Evolutionary conservation across 1,140 invertebrate species (phyloP).

Genomic region (Meloidogyne floridensis): DNA sequence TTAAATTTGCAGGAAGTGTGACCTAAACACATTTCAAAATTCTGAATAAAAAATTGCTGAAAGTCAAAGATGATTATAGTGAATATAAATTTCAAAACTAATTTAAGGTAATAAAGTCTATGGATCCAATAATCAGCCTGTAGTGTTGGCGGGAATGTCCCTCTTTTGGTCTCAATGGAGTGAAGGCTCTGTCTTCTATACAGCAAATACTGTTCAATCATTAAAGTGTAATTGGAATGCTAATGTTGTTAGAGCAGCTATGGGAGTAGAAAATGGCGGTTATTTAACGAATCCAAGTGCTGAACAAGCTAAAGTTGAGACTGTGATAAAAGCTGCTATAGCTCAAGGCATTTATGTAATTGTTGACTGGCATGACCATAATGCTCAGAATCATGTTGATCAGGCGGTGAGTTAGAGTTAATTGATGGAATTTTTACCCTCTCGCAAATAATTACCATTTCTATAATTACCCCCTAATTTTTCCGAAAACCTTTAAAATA

Average conservation of each 20-base stretch:
- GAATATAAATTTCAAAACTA: no score
- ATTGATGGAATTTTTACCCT: no score
- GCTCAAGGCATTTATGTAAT: conserved; percentile 33
- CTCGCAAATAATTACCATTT: no score
- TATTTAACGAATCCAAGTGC: conserved; percentile 22
- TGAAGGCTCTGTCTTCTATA: conserved; percentile 14
- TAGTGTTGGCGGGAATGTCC: conserved; percentile 16
- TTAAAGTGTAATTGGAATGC: conserved; percentile 27
- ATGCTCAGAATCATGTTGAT: conserved; percentile 16
- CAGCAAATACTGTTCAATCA: conserved; percentile 6
- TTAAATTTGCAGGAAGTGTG: no score
- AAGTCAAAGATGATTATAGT: no score
- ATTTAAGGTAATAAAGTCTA: background rate
- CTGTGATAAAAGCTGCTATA: conserved; percentile 23
- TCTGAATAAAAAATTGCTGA: no score
- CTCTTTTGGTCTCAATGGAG: conserved; percentile 36
- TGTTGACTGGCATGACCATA: conserved; percentile 33
- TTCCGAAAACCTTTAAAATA: no score
- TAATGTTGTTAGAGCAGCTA: conserved; percentile 33
- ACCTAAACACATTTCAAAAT: no score
- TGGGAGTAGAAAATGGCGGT: conserved; percentile 23
- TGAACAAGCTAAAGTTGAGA: conserved; percentile 22
- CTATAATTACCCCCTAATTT: no score
- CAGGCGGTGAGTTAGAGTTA: background rate
- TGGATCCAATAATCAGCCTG: background rate